Conservation (phyloP, 35 echinoderm and acorn worm species). For the Heliocidaris tuberculata region DNA sequence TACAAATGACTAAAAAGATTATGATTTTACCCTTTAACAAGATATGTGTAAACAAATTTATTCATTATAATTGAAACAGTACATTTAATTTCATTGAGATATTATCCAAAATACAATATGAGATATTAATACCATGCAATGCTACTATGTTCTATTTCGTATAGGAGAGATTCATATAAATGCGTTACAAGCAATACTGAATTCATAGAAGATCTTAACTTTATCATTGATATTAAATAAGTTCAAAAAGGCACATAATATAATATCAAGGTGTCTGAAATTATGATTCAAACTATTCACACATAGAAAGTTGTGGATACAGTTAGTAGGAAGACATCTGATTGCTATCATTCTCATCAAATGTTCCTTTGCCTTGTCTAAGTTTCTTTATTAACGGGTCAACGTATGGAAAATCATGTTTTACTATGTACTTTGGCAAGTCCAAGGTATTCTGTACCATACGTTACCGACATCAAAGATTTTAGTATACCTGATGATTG, state of each 20-base stretch:
- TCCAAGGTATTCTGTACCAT: too few species aligned
- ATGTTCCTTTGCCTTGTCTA: too few species aligned
- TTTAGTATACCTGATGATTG: too few species aligned
- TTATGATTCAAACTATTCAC: background rate
- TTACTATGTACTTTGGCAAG: too few species aligned
- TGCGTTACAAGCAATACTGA: background rate
- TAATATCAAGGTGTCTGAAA: background rate
- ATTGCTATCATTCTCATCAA: background rate
- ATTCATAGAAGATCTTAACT: background rate
- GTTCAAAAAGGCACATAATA: background rate
- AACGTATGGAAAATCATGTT: too few species aligned
- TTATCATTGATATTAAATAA: background rate
- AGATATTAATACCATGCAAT: background rate
- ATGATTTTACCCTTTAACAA: background rate
- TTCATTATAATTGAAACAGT: background rate
- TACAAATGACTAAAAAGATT: background rate
- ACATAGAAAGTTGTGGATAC: background rate
- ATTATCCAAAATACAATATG: background rate
- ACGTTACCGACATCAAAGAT: too few species aligned
- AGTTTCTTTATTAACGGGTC: too few species aligned
- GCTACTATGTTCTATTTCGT: background rate
- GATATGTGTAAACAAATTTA: background rate
- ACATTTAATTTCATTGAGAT: background rate
- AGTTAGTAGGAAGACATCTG: background rate
- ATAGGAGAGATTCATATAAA: background rate